Evolutionary conservation across 1,140 invertebrate genomes (phyloP).

Genomic region (Brachystomella parvula): DNA sequence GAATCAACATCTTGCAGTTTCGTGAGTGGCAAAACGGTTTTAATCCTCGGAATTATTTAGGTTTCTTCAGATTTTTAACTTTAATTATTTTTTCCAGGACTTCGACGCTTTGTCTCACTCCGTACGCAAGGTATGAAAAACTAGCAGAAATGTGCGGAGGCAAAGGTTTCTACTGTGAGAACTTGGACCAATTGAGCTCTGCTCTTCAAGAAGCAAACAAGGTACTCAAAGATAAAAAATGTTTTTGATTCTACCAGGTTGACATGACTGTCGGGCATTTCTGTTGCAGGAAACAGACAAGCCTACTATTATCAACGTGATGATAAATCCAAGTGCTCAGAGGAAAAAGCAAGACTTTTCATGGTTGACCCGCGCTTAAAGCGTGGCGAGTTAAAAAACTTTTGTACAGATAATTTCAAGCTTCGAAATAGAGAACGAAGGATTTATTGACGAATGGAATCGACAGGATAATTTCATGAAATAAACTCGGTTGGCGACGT

Average conservation of each 20-base stretch:
- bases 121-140: conserved; percentile 75
- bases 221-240: conserved; percentile 18
- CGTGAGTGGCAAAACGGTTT: conserved; percentile 42
- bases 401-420: too few relatives aligned
- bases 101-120: conserved; percentile 68
- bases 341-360: conserved; percentile 81
- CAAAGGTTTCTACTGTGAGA: conserved; percentile 69
- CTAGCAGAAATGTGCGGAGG: conserved; percentile 77
- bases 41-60: conserved; percentile 3
- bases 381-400: too few relatives aligned
- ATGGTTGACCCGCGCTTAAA: conserved; percentile 86
- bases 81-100: conserved; percentile 52
- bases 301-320: conserved; percentile 81
- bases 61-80: neutral
- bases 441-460: too few relatives aligned
- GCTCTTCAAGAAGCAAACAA: conserved; percentile 59
- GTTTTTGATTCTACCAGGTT: neutral
- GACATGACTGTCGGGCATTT: conserved; percentile 21
- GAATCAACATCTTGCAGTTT: conserved; percentile 49
- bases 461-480: too few relatives aligned
- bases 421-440: too few relatives aligned
- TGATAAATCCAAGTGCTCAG: conserved; percentile 77
- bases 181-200: conserved; percentile 60
- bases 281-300: conserved; percentile 52
- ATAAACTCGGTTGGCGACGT: too few relatives aligned